phyloP scores from a whole-genome alignment of 1,140 invertebrate genomes.

The Conus ventricosus region DNA sequence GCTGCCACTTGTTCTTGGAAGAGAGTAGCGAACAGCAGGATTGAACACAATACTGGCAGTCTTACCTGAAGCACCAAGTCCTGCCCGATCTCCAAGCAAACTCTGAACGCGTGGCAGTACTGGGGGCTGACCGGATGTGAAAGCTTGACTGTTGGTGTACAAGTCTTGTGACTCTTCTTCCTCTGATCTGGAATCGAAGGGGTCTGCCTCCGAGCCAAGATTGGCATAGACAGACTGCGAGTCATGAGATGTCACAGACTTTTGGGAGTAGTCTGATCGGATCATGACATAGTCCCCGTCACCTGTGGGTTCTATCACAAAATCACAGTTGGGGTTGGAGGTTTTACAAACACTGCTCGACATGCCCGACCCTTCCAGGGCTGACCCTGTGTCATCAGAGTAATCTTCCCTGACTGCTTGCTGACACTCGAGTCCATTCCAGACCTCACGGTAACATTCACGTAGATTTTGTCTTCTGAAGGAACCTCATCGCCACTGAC shows the following conservation, averaged over 20 bases:
- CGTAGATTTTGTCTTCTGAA: background rate
- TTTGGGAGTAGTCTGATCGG: slow-evolving; percentile 32
- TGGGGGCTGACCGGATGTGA: slow-evolving; percentile 42
- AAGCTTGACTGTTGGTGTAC: slow-evolving; percentile 28
- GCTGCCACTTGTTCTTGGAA: background rate
- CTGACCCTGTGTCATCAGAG: background rate
- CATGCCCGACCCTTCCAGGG: background rate
- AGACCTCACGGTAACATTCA: background rate
- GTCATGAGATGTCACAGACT: background rate
- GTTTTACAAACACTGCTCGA: background rate
- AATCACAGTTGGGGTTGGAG: background rate
- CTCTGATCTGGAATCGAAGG: background rate
- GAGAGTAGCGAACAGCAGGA: background rate
- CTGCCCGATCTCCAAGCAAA: background rate
- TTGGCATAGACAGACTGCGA: background rate
- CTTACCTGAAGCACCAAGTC: background rate
- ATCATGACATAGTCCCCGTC: slow-evolving; percentile 51
- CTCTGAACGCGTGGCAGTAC: slow-evolving; percentile 5
- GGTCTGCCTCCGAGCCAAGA: background rate
- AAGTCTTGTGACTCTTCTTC: slow-evolving; percentile 13
- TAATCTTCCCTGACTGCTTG: background rate
- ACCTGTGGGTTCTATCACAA: slow-evolving; percentile 9
- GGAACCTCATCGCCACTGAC: background rate
- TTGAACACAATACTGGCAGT: background rate
- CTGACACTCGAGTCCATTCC: background rate